Conservation (phyloP, 2,797 vertebrate species). For the Chelidonichthys spinosus region DNA sequence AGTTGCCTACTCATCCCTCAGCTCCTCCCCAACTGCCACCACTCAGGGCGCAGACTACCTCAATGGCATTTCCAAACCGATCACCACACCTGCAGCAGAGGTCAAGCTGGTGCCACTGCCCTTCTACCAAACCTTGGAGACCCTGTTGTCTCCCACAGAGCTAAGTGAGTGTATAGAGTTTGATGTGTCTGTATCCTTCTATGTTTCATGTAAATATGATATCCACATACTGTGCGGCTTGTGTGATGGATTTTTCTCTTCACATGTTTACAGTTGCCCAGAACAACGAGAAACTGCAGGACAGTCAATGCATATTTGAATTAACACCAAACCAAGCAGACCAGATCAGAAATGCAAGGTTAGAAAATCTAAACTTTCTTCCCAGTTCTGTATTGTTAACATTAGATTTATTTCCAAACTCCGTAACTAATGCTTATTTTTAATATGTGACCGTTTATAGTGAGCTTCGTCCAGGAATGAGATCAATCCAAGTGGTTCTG, state of each 20-base stretch:
- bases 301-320: slow-evolving; percentile 96
- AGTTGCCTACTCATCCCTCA: slow-evolving; percentile 82
- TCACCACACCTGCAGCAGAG: slow-evolving; percentile 86
- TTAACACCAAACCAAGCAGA: slow-evolving; percentile 95
- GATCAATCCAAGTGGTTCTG: slow-evolving; percentile 97
- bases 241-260: slow-evolving; percentile 14
- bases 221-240: neutral
- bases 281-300: slow-evolving; percentile 97
- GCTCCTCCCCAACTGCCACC: slow-evolving; percentile 80
- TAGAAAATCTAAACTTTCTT: slow-evolving; percentile 21
- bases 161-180: slow-evolving; percentile 86
- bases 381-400: neutral
- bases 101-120: slow-evolving; percentile 95
- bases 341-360: slow-evolving; percentile 96
- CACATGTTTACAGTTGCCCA: slow-evolving; percentile 88
- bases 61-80: slow-evolving; percentile 90
- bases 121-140: slow-evolving; percentile 96
- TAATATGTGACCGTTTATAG: slow-evolving; percentile 70
- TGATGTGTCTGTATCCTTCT: neutral
- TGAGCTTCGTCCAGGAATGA: slow-evolving; percentile 93
- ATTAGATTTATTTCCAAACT: neutral
- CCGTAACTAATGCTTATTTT: slow-evolving; percentile 4
- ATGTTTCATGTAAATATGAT: neutral
- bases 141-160: slow-evolving; percentile 94
- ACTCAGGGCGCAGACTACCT: slow-evolving; percentile 94